Conservation (phyloP, 1,140 invertebrate genomes). For the Cardiocondyla obscurior region DNA sequence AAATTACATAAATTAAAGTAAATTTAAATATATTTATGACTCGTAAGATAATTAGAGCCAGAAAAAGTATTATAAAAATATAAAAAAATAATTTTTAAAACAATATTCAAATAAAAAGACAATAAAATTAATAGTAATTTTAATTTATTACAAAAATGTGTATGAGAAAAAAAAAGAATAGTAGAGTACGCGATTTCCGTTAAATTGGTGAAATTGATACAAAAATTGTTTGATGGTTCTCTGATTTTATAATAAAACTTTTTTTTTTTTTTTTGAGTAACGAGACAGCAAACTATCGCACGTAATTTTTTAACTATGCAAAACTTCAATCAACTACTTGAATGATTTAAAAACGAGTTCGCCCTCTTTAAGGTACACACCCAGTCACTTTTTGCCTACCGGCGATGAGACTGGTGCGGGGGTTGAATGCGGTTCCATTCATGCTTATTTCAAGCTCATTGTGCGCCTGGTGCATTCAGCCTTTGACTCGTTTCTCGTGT, state of each 20-base stretch:
- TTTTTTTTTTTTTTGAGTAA: background rate
- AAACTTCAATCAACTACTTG: slow-evolving; percentile 29
- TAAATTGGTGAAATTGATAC: background rate
- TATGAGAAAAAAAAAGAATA: background rate
- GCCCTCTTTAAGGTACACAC: slow-evolving; percentile 70
- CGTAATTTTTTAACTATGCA: background rate
- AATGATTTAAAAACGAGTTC: slow-evolving; percentile 74
- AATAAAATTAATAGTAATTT: background rate
- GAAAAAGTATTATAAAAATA: too few species aligned
- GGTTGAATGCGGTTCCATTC: slow-evolving; percentile 78
- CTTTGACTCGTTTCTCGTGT: slow-evolving; percentile 78
- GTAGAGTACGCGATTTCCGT: background rate
- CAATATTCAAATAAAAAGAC: background rate
- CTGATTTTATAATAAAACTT: slow-evolving; percentile 10
- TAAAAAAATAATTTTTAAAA: too few species aligned
- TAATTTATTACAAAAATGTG: background rate
- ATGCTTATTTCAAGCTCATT: slow-evolving; percentile 82
- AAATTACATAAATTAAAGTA: background rate
- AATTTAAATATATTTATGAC: background rate
- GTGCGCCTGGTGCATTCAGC: slow-evolving; percentile 77
- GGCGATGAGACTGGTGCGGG: slow-evolving; percentile 61
- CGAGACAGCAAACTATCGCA: background rate
- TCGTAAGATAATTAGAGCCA: background rate
- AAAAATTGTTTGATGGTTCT: background rate
- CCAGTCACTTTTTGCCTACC: slow-evolving; percentile 66